A percentile compares a stretch with the other conserved stretches of the same genome.
Conservation (phyloP, 1,140 invertebrate species). For the Hyphantria cunea region DNA sequence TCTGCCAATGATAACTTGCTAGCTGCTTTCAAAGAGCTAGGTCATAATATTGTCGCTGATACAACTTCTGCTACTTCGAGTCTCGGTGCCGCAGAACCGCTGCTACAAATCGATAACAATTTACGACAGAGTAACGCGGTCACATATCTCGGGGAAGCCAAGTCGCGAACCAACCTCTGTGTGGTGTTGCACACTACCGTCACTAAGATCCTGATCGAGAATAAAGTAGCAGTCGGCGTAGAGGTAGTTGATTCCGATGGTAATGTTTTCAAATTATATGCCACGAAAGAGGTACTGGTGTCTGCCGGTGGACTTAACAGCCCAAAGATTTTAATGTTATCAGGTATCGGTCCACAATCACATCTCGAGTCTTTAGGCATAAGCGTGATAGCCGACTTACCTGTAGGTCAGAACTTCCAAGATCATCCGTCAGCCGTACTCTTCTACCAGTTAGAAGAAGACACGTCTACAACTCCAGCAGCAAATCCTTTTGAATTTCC, state of each 20-base stretch:
- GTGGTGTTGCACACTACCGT: constrained; percentile 83
- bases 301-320: constrained; percentile 15
- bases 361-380: constrained; percentile 12
- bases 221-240: constrained; percentile 19
- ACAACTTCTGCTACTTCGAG: constrained; percentile 76
- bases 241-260: constrained; percentile 61
- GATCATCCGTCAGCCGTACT: constrained; percentile 11
- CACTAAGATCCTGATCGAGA: constrained; percentile 81
- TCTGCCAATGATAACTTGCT: neutral
- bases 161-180: constrained; percentile 85
- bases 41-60: constrained; percentile 64
- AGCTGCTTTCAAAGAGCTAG: constrained; percentile 21
- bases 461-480: neutral
- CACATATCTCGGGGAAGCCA: constrained; percentile 86
- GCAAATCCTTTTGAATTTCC: constrained; percentile 12
- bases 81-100: constrained; percentile 83
- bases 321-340: constrained; percentile 19
- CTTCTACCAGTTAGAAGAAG: neutral
- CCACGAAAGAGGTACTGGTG: constrained; percentile 22
- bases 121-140: constrained; percentile 87
- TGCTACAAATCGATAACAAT: constrained; percentile 87
- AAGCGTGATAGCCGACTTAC: constrained; percentile 6
- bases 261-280: constrained; percentile 29
- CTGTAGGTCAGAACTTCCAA: constrained; percentile 21
- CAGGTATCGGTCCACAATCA: constrained; percentile 13